Base-by-base conservation (phyloP, 2,888 invertebrate genomes). In the Caenorhabditis wallacei region DNA sequence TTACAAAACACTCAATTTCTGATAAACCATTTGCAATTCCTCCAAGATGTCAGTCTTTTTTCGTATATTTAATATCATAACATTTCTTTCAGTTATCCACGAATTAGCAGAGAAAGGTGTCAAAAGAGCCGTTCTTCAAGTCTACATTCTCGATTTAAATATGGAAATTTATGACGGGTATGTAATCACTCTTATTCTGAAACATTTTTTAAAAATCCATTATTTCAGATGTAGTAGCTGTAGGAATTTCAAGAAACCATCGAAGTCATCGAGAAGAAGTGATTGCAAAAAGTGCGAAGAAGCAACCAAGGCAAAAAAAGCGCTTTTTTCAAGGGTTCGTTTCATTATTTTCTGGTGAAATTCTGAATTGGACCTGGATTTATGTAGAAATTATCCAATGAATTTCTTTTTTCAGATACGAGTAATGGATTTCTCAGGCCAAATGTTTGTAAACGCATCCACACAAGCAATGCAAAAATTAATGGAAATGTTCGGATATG, bases 401-500 rank as follows among this genome's bases (percentile, higher is more conserved):
- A n/a, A n/a, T n/a, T n/a, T n/a, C n/a, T n/a, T n/a, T n/a, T 40
- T 40, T 40, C 63, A 82, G 82, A 61, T 82, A 46, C 61, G 82
- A 13, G 72, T 82, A 43, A 46, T 69, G 46, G 78, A 82, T 26
- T 78, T 63, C 18, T 78, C 82, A 0, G 82, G 82, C 10, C 82
- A 82, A 51, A 7, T 78, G 0, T 53, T 74, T 20, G n/a, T 82
- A 48, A 72, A 82, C 35, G 48, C 78, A 0, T 22, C 30, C 16
- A 64, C 78, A 8, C 69, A 78, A 54, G 13, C 51, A 0, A 78
- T 72, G 72, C 43, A 71, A 10, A 72, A 68, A 16, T 22, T 82
- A 16, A 56, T 82, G 26, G 54, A 48, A 30, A 11, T 69, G 30
- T 48, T 69, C 1, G 78, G 78, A 48, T 82, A 78, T 43, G 26